These are phyloP conservation scores for Oopsacas minuta DNA, from an alignment of 37 sponge, comb jelly and placozoan genomes.

Conservation along the genomic window DNA sequence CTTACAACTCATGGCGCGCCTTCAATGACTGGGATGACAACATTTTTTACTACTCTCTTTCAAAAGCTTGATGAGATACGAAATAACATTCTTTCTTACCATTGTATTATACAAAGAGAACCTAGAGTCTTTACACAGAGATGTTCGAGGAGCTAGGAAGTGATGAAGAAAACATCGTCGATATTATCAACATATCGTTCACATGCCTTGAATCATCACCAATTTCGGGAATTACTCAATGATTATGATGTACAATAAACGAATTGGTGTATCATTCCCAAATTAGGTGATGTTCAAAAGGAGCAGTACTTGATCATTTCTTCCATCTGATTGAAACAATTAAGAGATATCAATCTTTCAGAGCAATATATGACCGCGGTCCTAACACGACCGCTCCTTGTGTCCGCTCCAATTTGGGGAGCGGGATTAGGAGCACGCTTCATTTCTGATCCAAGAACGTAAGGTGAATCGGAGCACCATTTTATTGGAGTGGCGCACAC, in stretches of 20 bases:
- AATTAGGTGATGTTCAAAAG: background rate
- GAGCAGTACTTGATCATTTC: background rate
- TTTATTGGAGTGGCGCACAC: no score
- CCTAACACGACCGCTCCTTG: no score
- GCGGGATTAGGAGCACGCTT: no score
- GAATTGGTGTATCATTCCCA: constrained; percentile 3
- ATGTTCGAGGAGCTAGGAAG: background rate
- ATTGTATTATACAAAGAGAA: constrained; percentile 2
- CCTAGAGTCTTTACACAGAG: no score
- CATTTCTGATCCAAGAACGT: no score
- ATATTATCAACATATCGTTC: background rate
- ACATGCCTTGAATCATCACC: background rate
- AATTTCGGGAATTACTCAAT: background rate
- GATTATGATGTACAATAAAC: background rate
- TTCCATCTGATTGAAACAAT: background rate
- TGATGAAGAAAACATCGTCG: background rate
- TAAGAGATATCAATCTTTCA: no score
- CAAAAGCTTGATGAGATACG: background rate
- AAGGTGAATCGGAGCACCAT: no score
- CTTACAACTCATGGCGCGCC: background rate
- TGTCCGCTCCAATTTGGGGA: no score
- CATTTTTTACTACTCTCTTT: background rate
- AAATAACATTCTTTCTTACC: background rate
- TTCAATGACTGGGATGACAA: background rate
- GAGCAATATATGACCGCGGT: no score